Evolutionary conservation across 2,797 vertebrate genomes (phyloP).

Genomic region (Merluccius polli): DNA sequence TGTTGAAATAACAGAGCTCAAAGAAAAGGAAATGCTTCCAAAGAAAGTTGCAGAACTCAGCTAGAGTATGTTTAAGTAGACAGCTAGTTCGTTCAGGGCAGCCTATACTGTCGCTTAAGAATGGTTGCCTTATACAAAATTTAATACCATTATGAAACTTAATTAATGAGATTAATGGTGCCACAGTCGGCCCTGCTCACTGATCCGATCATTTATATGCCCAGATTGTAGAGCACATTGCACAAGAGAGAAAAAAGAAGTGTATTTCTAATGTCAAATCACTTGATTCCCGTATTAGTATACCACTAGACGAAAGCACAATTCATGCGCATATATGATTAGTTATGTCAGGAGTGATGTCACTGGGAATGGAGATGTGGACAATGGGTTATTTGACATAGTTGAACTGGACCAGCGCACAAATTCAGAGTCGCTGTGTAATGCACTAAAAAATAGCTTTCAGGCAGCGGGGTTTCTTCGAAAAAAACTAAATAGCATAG

Average conservation of each 20-base stretch:
- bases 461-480: not conserved
- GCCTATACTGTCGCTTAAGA: conserved; percentile 1
- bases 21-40: not conserved
- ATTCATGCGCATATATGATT: no score
- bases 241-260: no score
- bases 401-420: not conserved
- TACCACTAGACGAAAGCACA: no score
- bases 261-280: no score
- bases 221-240: no score
- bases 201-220: no score
- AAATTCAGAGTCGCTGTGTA: not conserved
- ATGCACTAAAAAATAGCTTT: not conserved
- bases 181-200: not conserved
- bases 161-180: not conserved
- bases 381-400: no score
- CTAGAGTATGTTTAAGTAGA: conserved; percentile 1
- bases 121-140: not conserved
- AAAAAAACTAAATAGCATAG: conserved; percentile 13
- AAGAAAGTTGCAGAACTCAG: conserved; percentile 1
- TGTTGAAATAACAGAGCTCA: not conserved
- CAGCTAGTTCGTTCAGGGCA: conserved; percentile 8
- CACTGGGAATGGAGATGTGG: no score
- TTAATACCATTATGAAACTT: not conserved
- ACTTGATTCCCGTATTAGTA: no score
- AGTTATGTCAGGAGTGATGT: no score